phyloP scores from a whole-genome alignment of 1,140 invertebrate genomes.

The Drosophila leontia region DNA sequence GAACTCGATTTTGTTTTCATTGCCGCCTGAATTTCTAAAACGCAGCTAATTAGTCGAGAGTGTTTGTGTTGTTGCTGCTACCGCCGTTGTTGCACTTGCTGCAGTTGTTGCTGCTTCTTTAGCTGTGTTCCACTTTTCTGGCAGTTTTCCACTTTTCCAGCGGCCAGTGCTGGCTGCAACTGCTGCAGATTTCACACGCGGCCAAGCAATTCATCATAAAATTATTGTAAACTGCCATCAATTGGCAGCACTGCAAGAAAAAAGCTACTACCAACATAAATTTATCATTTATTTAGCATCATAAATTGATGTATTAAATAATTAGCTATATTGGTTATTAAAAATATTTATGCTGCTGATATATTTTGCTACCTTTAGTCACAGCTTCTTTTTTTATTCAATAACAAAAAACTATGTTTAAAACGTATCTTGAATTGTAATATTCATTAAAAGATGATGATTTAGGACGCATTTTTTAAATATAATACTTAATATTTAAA shows the following conservation, averaged over 20 bases:
- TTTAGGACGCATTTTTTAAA: no score
- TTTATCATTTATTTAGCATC: neutral
- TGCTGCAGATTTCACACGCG: slow-evolving; percentile 78
- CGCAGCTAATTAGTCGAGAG: slow-evolving; percentile 83
- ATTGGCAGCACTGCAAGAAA: slow-evolving; percentile 39
- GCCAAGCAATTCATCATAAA: slow-evolving; percentile 84
- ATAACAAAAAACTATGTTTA: no score
- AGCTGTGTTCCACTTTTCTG: slow-evolving; percentile 81
- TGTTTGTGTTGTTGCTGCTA: slow-evolving; percentile 62
- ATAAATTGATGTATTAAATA: no score
- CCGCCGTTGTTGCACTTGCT: slow-evolving; percentile 47
- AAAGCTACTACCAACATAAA: neutral
- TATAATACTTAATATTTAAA: no score
- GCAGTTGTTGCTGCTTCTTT: slow-evolving; percentile 69
- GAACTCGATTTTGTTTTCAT: slow-evolving; percentile 84
- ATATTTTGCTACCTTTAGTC: neutral
- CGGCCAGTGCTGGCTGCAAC: slow-evolving; percentile 55
- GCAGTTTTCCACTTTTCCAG: slow-evolving; percentile 78
- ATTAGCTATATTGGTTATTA: neutral
- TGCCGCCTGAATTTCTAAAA: slow-evolving; percentile 83
- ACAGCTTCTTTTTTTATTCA: no score
- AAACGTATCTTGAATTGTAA: no score
- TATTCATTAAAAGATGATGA: no score
- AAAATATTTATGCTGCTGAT: no score
- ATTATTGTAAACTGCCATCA: slow-evolving; percentile 77